Evolutionary conservation across 1,140 invertebrate species (phyloP).

Genomic region (Drosophila nannoptera): DNA sequence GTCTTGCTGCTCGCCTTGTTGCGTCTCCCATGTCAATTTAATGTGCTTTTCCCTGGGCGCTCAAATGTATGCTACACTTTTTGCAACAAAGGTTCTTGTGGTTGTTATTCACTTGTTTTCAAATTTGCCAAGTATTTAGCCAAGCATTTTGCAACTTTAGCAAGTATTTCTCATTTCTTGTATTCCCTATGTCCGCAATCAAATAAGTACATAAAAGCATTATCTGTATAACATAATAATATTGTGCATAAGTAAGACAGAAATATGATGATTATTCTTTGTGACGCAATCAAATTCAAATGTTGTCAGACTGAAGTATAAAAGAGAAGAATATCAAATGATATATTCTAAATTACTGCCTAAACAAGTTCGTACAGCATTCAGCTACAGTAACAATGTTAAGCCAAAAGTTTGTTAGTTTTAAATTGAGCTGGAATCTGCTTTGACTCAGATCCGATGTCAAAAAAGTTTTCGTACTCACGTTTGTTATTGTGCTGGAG

Average conservation of each 20-base stretch:
- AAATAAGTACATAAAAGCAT: neutral
- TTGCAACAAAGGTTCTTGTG: constrained; percentile 2
- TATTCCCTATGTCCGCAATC: neutral
- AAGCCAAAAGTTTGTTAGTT: neutral
- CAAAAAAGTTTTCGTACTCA: constrained; percentile 52
- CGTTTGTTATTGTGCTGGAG: constrained; percentile 50
- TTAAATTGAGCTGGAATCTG: neutral
- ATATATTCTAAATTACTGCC: neutral
- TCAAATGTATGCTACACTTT: constrained; percentile 47
- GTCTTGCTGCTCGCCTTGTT: constrained; percentile 19
- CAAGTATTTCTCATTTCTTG: neutral
- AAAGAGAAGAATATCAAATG: neutral
- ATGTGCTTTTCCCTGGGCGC: constrained; percentile 48
- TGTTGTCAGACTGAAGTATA: too few species aligned
- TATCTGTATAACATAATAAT: too few species aligned
- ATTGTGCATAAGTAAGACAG: neutral
- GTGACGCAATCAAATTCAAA: too few species aligned
- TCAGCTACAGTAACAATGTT: neutral
- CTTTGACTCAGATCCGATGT: neutral
- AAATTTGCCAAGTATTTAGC: constrained; percentile 10
- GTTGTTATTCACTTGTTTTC: constrained; percentile 8
- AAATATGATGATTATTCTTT: neutral
- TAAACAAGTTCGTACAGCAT: neutral
- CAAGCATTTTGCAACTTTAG: neutral
- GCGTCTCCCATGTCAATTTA: constrained; percentile 39